These are phyloP conservation scores for Eilema sororculum DNA, from an alignment of 2,888 invertebrate genomes.

Conservation along the genomic window DNA sequence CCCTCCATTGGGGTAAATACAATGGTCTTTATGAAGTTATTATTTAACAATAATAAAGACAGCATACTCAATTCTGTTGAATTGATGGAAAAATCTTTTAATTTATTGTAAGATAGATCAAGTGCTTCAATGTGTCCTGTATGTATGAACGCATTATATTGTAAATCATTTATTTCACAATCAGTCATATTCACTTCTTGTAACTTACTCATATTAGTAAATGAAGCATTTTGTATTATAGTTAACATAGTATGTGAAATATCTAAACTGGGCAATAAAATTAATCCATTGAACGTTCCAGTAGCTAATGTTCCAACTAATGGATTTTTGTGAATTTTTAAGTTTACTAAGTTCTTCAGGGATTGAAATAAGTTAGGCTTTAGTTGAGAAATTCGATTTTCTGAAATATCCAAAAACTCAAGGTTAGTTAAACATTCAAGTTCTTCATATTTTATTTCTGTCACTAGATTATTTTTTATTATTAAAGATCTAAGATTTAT, in stretches of 20 bases:
- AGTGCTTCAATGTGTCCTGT: conserved; percentile 62
- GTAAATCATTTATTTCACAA: conserved; percentile 60
- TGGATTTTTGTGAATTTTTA: conserved; percentile 69
- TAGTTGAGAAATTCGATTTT: conserved; percentile 66
- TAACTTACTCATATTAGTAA: conserved; percentile 65
- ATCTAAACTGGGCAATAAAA: conserved; percentile 65
- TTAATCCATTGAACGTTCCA: conserved; percentile 67
- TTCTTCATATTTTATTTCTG: conserved; percentile 54
- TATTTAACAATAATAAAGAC: conserved; percentile 58
- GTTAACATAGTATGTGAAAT: conserved; percentile 63
- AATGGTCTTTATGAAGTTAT: conserved; percentile 63
- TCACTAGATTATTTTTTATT: conserved; percentile 63
- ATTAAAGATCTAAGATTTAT: conserved; percentile 56
- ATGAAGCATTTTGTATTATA: conserved; percentile 65
- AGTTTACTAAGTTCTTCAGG: conserved; percentile 58
- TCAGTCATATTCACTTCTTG: conserved; percentile 67
- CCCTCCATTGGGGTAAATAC: conserved; percentile 48
- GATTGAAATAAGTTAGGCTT: conserved; percentile 61
- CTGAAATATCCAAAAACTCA: conserved; percentile 68
- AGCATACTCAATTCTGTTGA: conserved; percentile 60
- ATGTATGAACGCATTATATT: conserved; percentile 65
- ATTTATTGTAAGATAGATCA: conserved; percentile 70
- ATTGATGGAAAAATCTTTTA: conserved; percentile 64
- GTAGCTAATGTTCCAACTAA: conserved; percentile 59
- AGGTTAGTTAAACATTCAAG: conserved; percentile 59